Base-by-base conservation (phyloP, 2,113 vertebrate genomes). In the Dipodomys ordii region DNA sequence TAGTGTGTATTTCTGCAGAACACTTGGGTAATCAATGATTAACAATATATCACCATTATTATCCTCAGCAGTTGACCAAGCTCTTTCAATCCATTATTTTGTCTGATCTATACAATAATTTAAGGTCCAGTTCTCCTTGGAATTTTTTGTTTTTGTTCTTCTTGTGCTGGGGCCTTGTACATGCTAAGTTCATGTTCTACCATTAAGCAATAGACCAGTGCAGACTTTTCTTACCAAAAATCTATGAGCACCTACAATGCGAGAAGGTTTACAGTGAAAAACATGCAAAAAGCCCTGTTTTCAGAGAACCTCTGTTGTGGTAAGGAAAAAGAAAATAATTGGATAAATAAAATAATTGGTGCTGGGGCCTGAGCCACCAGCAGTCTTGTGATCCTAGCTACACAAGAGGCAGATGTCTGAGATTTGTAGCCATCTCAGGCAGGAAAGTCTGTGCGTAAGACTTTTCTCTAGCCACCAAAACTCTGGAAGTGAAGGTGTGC, bases 31-130 rank as follows among this genome's bases (percentile, higher is more conserved):
- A 39, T 60, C 80, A 87, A 46, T 65, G 30, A 91, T 35, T 19
- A 93, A 79, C 32, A 68, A 19, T 89, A 20, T 10, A 8, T 83
- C 49, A 9, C 2, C n/a, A 2, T 68, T 62, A 44, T 89, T 83
- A 68, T n/a, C 16, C 20, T 81, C 25, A 25, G 64, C 35, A 35
- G 10, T 64, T 86, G 81, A 25, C 44, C 83, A 79, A 94, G 68
- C 77, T 69, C 23, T 95, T 94, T 91, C 13, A 49, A 8, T 93
- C 28, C 18, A 64, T 69, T 81, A 28, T 87, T 94, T 76, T 53
- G 19, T 68, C 53, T 35, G 73, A 87, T 57, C 62, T 3, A 76
- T 83, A 60, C 7, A 39, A 22, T 83, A 92, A 69, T 25, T 30
- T 84, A 22, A 79, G 73, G 77, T 44, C 20, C 64, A 46, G 62